Evolutionary conservation across 23 tunicate species (phyloP).

Genomic region (Pegea sp.): DNA sequence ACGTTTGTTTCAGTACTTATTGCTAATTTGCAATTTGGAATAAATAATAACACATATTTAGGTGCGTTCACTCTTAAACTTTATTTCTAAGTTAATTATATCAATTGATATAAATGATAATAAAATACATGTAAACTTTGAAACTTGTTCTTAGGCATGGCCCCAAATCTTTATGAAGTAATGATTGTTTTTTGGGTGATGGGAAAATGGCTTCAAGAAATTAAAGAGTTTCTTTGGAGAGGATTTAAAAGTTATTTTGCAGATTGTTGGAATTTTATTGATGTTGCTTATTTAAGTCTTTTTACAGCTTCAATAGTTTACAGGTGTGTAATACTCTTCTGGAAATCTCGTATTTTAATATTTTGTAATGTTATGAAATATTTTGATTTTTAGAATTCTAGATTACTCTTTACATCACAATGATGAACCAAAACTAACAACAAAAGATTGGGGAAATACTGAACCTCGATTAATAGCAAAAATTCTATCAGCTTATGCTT

Average conservation of each 20-base stretch:
- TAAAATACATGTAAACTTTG: too few relatives aligned
- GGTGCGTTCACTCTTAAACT: too few relatives aligned
- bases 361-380: too few relatives aligned
- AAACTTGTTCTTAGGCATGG: not conserved
- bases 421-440: too few relatives aligned
- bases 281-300: slow-evolving; percentile 4
- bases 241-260: slow-evolving; percentile 17
- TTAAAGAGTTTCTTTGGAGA: slow-evolving; percentile 6
- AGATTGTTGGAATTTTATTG: slow-evolving; percentile 37
- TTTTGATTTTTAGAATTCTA: too few relatives aligned
- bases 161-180: slow-evolving; percentile 9
- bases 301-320: slow-evolving; percentile 8
- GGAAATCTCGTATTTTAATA: too few relatives aligned
- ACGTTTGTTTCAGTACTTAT: slow-evolving; percentile 12
- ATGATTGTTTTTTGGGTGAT: slow-evolving; percentile 24
- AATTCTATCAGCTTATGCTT: slow-evolving; percentile 37
- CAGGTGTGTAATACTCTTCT: too few relatives aligned
- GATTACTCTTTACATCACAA: too few relatives aligned
- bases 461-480: slow-evolving; percentile 36
- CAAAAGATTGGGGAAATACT: slow-evolving; percentile 20
- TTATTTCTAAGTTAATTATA: too few relatives aligned
- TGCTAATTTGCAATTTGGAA: slow-evolving; percentile 3
- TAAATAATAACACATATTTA: not conserved
- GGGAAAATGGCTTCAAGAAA: slow-evolving; percentile 49
- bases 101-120: too few relatives aligned